Base-by-base conservation (phyloP, 2,888 invertebrate species). In the Pyrrhosoma nymphula region DNA sequence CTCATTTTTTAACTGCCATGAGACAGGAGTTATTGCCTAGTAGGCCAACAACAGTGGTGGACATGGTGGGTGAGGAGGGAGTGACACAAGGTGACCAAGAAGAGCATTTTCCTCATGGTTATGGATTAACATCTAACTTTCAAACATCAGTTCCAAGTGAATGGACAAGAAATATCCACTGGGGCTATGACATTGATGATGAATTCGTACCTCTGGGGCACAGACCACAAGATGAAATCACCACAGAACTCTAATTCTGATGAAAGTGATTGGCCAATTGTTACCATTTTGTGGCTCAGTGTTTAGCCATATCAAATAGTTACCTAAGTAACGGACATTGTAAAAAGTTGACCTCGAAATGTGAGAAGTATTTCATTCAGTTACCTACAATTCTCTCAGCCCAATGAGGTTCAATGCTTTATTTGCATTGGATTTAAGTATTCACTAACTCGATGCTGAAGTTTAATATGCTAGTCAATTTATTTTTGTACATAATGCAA, bases 211-310 rank as follows among this genome's bases (percentile, higher is more conserved):
- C 98, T 96, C 97, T 99, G 97, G 98, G 98, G 95, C 98, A 98
- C 97, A 97, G 99, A 96, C 99, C 99, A 95, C 99, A 99, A 97
- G 99, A 99, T 97, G 98, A 99, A 97, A 98, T 98, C 96, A 98
- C 98, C 96, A 98, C 98, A 96, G 98, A 98, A 97, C 97, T 98
- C 97, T 98, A 55, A 95, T 88, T 1, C 26, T 35, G 56, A n/a
- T 75, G 18, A 82, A 16, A 35, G n/a, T 56, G 60, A 60, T 20
- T 30, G n/a, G 47, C 69, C 10, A 69, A 93, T 82, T 82, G 82
- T 82, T 82, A 82, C 82, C 82, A 82, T 35, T 82, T 82, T 82
- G 82, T 82, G 82, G 82, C 82, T 35, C 82, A 82, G 35, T 82
- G 82, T 82, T 26, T 35, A 82, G 82, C 82, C 82, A 82, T 35